A percentile compares a stretch with the other conserved stretches of the same genome.
These are phyloP conservation scores for Crenichthys baileyi DNA, from an alignment of 2,797 vertebrate species.

Conservation along the genomic window DNA sequence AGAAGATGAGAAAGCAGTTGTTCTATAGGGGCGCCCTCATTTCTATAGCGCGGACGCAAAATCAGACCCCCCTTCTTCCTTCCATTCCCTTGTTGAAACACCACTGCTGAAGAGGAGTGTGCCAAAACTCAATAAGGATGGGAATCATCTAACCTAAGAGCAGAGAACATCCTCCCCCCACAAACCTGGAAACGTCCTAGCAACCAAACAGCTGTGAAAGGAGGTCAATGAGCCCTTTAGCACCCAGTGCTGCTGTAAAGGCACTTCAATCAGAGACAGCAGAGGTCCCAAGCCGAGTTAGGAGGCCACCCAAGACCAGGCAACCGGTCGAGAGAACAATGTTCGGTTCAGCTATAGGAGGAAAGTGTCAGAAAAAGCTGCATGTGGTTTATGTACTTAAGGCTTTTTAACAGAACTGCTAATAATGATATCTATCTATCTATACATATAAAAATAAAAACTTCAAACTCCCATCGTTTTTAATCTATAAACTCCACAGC, in stretches of 20 bases:
- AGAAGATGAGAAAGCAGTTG: slow-evolving; percentile 46
- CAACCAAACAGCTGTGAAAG: slow-evolving; percentile 67
- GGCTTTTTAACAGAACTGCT: no score
- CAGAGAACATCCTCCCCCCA: slow-evolving; percentile 27
- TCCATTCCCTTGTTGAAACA: slow-evolving; percentile 54
- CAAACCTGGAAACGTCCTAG: slow-evolving; percentile 47
- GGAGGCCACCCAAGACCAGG: slow-evolving; percentile 66
- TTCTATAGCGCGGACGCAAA: slow-evolving; percentile 58
- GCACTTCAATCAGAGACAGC: slow-evolving; percentile 58
- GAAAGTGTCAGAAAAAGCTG: no score
- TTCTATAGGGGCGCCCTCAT: slow-evolving; percentile 61
- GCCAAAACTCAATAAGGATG: slow-evolving; percentile 61
- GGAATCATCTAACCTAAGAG: slow-evolving; percentile 46
- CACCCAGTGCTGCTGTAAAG: slow-evolving; percentile 55
- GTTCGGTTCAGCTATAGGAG: not conserved
- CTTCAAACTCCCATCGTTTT: no score
- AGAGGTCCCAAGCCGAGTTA: slow-evolving; percentile 57
- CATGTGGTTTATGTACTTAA: no score
- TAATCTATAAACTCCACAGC: no score
- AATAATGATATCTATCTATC: no score
- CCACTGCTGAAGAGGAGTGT: slow-evolving; percentile 65
- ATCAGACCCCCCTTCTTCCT: slow-evolving; percentile 18
- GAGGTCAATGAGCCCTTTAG: slow-evolving; percentile 39
- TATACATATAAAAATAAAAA: no score
- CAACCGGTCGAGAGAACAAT: slow-evolving; percentile 46